A percentile compares a stretch with the other conserved stretches of the same genome.
These are phyloP conservation scores for Cylloceria caligata DNA, from an alignment of 2,888 invertebrate species.

Conservation along the genomic window DNA sequence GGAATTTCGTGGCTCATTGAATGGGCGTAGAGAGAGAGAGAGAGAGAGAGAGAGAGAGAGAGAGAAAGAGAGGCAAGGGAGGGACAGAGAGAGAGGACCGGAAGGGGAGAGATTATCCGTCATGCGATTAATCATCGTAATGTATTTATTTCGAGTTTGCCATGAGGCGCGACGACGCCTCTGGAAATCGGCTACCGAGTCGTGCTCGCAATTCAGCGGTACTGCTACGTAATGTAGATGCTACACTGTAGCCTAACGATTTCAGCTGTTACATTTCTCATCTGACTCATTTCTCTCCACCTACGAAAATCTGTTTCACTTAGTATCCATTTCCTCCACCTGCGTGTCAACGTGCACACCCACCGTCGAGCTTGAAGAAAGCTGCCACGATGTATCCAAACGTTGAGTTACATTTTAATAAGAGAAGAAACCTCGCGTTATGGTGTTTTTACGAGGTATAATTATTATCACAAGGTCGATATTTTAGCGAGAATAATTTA, in stretches of 20 bases:
- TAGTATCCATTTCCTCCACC: no score
- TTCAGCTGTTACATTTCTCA: slow-evolving; percentile 31
- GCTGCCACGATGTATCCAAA: not conserved
- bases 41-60: not conserved
- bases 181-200: slow-evolving; percentile 29
- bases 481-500: not conserved
- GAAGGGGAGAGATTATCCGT: not conserved
- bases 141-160: slow-evolving; percentile 56
- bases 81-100: not conserved
- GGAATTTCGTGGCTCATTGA: not conserved
- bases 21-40: not conserved
- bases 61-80: not conserved
- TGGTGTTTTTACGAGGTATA: not conserved
- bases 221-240: not conserved
- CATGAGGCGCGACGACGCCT: slow-evolving; percentile 37
- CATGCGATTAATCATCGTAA: slow-evolving; percentile 43
- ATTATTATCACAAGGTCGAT: not conserved
- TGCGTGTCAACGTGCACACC: not conserved
- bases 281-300: not conserved
- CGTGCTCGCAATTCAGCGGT: not conserved
- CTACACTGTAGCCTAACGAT: not conserved
- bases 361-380: not conserved
- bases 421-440: not conserved
- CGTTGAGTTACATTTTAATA: not conserved
- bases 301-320: slow-evolving; percentile 12